Conservation (phyloP, 2,888 invertebrate species). For the Callinectes sapidus region DNA sequence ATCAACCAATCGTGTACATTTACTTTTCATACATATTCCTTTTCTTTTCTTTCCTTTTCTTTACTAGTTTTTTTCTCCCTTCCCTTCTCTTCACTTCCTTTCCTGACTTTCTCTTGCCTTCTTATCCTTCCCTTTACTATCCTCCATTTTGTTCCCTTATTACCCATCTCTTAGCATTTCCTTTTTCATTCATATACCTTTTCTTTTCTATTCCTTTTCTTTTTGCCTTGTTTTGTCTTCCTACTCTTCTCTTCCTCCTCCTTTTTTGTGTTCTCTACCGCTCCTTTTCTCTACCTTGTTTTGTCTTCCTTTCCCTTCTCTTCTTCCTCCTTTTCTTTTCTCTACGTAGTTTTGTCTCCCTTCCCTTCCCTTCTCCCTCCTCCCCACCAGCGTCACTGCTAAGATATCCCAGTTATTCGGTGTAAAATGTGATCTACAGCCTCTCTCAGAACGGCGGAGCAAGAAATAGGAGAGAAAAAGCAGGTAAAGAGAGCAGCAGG, state of each 20-base stretch:
- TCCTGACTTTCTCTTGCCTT: too few relatives aligned
- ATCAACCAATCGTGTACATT: too few relatives aligned
- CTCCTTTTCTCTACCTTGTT: not conserved
- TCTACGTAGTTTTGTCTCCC: not conserved
- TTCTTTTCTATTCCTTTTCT: not conserved
- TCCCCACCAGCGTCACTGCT: not conserved
- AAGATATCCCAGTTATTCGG: not conserved
- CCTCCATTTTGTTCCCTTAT: not conserved
- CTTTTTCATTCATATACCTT: not conserved
- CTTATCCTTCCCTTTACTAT: not conserved
- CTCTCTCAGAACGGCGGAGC: not conserved
- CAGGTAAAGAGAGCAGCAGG: not conserved
- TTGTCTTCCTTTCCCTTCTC: not conserved
- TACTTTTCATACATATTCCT: too few relatives aligned
- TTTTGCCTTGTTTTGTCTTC: too few relatives aligned
- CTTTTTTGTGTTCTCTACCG: not conserved
- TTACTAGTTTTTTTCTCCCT: not conserved
- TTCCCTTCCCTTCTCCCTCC: not conserved
- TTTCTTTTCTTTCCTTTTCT: not conserved
- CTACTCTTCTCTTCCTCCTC: not conserved
- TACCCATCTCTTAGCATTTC: not conserved
- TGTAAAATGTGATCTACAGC: not conserved
- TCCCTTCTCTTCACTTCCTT: not conserved
- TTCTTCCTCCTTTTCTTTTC: not conserved
- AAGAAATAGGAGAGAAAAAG: not conserved